These are phyloP conservation scores for Ondatra zibethicus DNA, from an alignment of 2,113 vertebrate species.

Conservation along the genomic window DNA sequence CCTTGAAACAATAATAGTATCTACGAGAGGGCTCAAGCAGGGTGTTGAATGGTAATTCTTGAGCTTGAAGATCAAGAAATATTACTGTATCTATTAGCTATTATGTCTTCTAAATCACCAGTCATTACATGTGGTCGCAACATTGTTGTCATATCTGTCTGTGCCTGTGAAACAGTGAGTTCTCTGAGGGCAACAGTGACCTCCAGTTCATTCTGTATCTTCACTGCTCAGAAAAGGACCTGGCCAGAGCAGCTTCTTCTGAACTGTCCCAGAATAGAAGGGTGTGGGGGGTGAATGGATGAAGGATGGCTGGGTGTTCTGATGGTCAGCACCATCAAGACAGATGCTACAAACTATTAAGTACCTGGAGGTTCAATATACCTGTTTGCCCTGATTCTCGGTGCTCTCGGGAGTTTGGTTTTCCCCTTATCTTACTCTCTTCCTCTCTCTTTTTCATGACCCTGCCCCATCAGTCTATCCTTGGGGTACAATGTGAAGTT, in stretches of 20 bases:
- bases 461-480: constrained; percentile 89
- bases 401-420: background rate
- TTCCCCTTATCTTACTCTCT: background rate
- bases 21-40: background rate
- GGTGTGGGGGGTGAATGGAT: background rate
- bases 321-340: background rate
- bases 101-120: background rate
- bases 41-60: background rate
- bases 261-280: background rate
- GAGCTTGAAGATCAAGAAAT: background rate
- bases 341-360: background rate
- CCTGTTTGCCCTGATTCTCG: background rate
- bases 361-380: background rate
- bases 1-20: background rate
- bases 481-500: constrained; percentile 98
- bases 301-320: background rate
- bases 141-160: background rate
- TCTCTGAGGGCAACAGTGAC: background rate
- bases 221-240: background rate
- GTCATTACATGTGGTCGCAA: background rate
- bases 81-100: background rate
- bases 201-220: background rate
- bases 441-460: constrained; percentile 31
- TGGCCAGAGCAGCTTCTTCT: background rate
- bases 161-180: background rate